Conservation (phyloP, 2,113 vertebrate species). For the Eulacestoma nigropectus region DNA sequence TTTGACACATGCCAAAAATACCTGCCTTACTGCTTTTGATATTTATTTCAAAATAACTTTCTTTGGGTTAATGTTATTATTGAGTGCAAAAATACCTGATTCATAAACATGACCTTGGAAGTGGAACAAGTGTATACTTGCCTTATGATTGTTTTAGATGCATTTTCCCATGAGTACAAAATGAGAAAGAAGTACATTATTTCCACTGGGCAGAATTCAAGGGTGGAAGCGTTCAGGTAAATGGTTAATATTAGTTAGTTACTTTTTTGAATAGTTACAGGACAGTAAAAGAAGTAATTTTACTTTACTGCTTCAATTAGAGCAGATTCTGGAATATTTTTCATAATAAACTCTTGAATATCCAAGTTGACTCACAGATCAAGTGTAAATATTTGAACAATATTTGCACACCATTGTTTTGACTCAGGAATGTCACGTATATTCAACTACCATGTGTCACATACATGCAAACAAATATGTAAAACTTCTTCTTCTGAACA, state of each 20-base stretch:
- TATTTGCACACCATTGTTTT: background rate
- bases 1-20: background rate
- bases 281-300: background rate
- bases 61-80: background rate
- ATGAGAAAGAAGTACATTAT: background rate
- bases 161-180: background rate
- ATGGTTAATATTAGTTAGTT: background rate
- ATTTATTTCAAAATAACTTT: background rate
- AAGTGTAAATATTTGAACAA: background rate
- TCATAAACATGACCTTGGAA: background rate
- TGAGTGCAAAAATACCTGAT: background rate
- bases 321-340: background rate
- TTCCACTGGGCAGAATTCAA: background rate
- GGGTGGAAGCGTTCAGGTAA: background rate
- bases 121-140: background rate
- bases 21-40: background rate
- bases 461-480: fast-evolving
- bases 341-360: background rate
- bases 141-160: background rate
- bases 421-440: background rate
- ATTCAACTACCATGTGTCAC: background rate
- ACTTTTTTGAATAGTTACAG: background rate
- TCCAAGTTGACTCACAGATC: background rate
- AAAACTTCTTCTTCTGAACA: background rate
- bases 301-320: background rate